Evolutionary conservation across 2,113 vertebrate genomes (phyloP).

Genomic region (Columba livia): DNA sequence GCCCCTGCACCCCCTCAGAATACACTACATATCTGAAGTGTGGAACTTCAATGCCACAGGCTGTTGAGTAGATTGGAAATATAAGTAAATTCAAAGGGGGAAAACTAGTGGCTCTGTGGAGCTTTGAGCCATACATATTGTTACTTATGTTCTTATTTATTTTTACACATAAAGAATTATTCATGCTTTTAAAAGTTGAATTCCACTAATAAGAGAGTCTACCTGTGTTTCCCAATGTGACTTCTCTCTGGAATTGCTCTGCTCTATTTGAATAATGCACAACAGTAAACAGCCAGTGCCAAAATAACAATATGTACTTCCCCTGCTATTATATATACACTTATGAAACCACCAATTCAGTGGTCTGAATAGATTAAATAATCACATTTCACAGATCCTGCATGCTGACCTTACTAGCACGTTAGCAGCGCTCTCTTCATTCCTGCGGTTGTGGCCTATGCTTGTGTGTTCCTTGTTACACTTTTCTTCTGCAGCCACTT

Average conservation of each 20-base stretch:
- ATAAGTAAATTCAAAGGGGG: not conserved
- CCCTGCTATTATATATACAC: not conserved
- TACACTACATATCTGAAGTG: not conserved
- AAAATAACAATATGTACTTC: not conserved
- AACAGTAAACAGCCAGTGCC: not conserved
- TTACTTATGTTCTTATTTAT: not conserved
- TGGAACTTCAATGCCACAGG: not conserved
- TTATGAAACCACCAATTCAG: not conserved
- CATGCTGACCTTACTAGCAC: fast-evolving
- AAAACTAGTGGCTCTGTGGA: not conserved
- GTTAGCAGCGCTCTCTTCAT: fast-evolving
- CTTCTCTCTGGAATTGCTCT: not conserved
- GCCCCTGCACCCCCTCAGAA: not conserved
- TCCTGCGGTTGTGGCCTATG: not conserved
- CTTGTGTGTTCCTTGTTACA: not conserved
- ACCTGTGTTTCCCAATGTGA: not conserved
- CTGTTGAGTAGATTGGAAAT: not conserved
- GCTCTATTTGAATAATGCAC: not conserved
- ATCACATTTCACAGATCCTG: not conserved
- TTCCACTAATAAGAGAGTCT: not conserved
- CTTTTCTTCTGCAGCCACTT: not conserved
- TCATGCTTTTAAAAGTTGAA: not conserved
- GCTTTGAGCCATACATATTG: not conserved
- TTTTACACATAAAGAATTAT: not conserved
- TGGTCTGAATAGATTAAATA: not conserved